These are phyloP conservation scores for Cyphotilapia sp. DNA, from an alignment of 2,113 vertebrate genomes.

Conservation along the genomic window DNA sequence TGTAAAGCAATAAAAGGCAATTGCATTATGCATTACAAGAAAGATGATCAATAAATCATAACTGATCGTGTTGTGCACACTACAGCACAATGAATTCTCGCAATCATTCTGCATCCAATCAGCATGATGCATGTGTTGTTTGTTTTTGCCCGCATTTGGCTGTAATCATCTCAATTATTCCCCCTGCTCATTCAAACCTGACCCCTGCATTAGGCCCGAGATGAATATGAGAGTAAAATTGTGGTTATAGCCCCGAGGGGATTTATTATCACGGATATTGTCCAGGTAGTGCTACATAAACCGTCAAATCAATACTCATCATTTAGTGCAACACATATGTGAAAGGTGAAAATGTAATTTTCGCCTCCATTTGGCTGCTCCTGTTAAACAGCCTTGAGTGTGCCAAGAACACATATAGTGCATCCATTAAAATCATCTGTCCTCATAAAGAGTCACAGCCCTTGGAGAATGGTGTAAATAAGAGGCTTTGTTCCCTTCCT, in stretches of 20 bases:
- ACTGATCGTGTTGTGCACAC: slow-evolving; percentile 3
- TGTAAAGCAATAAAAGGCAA: slow-evolving; percentile 67
- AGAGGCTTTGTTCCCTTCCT: neutral
- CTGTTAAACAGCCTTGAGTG: slow-evolving; percentile 14
- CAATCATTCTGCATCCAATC: neutral
- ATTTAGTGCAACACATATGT: slow-evolving; percentile 39
- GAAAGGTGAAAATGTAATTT: slow-evolving; percentile 49
- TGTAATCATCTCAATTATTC: slow-evolving; percentile 54
- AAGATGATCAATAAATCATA: slow-evolving; percentile 61
- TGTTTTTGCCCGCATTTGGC: slow-evolving; percentile 16
- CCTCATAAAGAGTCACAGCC: slow-evolving; percentile 27
- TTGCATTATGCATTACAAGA: slow-evolving; percentile 47
- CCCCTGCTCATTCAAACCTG: neutral
- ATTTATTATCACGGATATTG: slow-evolving; percentile 10
- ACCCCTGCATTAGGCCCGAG: neutral
- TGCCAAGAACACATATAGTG: neutral
- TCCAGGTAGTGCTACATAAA: neutral
- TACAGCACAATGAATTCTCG: neutral
- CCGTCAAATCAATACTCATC: slow-evolving; percentile 45
- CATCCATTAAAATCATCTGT: slow-evolving; percentile 44
- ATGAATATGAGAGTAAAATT: slow-evolving; percentile 1
- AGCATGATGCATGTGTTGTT: slow-evolving; percentile 14
- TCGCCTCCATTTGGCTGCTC: slow-evolving; percentile 32
- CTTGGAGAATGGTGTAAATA: slow-evolving; percentile 26
- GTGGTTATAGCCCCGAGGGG: neutral